phyloP scores from a whole-genome alignment of 2,888 invertebrate species.

The Homarus gammarus region DNA sequence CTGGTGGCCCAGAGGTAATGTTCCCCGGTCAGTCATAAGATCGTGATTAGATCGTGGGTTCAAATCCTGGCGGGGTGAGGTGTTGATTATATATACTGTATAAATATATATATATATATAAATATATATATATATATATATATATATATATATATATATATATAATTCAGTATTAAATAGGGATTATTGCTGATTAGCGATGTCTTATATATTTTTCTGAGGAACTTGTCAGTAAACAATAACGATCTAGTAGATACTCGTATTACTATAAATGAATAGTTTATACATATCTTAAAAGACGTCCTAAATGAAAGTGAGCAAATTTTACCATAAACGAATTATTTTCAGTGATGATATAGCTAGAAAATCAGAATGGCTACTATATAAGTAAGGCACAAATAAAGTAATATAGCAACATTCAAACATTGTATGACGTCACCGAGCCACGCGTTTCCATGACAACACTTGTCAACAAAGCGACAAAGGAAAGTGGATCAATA shows the following conservation, averaged over 20 bases:
- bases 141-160: constrained; percentile 29
- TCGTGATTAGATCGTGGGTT: too few species aligned
- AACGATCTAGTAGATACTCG: too few species aligned
- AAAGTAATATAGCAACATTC: not conserved
- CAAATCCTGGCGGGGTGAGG: too few species aligned
- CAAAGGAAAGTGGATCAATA: not conserved
- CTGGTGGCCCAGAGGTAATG: too few species aligned
- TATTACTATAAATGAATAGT: not conserved
- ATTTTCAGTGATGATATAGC: too few species aligned
- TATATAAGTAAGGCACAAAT: too few species aligned
- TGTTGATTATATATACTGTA: too few species aligned
- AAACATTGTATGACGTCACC: not conserved
- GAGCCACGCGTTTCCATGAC: not conserved
- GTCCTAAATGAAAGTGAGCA: not conserved
- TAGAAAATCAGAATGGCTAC: too few species aligned
- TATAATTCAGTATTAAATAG: not conserved
- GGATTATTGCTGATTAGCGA: not conserved
- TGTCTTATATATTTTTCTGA: not conserved
- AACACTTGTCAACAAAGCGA: not conserved
- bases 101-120: constrained; percentile 52
- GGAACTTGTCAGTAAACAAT: too few species aligned
- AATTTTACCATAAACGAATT: too few species aligned
- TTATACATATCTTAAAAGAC: not conserved
- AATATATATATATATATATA: constrained; percentile 48
- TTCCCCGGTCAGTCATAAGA: too few species aligned